Conservation (phyloP, 2,113 vertebrate genomes). For the Muntiacus muntjak region DNA sequence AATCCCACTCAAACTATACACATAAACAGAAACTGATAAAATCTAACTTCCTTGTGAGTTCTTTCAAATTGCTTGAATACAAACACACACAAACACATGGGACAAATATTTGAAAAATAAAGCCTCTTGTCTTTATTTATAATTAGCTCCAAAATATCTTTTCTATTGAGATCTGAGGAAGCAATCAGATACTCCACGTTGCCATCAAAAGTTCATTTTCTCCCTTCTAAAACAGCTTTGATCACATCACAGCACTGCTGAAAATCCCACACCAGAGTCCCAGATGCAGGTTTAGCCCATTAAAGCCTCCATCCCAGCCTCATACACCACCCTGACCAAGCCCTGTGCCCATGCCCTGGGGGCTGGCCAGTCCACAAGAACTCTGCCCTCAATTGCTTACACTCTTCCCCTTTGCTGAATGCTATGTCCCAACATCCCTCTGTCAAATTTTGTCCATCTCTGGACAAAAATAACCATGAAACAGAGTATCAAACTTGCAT, state of each 20-base stretch:
- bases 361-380: neutral
- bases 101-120: neutral
- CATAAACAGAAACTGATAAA: neutral
- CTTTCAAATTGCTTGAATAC: neutral
- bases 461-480: neutral
- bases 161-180: neutral
- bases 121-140: neutral
- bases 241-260: neutral
- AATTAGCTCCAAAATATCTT: neutral
- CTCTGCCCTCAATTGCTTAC: neutral
- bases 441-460: neutral
- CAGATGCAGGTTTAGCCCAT: neutral
- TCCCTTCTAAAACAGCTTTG: neutral
- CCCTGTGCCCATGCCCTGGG: neutral
- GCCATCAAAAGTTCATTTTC: neutral
- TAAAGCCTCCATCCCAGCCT: neutral
- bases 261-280: neutral
- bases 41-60: neutral
- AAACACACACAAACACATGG: neutral
- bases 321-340: neutral
- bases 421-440: neutral
- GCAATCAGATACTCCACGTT: neutral
- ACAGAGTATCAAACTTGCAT: rapidly evolving
- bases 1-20: neutral
- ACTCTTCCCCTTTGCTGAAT: neutral